phyloP scores from a whole-genome alignment of 1,140 invertebrate genomes.

The Liolophura sinensis region DNA sequence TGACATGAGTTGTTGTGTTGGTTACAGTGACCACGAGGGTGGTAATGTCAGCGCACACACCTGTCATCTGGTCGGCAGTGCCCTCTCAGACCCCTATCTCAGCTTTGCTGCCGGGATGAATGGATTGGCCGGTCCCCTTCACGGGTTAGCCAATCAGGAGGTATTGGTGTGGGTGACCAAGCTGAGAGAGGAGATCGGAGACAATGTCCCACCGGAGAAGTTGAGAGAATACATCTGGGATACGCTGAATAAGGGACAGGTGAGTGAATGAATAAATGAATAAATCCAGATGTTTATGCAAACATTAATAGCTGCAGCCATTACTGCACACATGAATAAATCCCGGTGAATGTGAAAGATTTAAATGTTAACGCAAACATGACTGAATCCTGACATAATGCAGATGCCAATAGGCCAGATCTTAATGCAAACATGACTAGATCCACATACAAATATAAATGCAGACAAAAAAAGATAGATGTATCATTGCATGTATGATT shows the following conservation, averaged over 20 bases:
- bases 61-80: slow-evolving; percentile 91
- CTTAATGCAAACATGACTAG: too few relatives aligned
- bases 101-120: slow-evolving; percentile 94
- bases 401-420: too few relatives aligned
- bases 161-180: slow-evolving; percentile 57
- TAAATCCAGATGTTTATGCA: not conserved
- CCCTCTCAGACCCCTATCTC: slow-evolving; percentile 92
- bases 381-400: too few relatives aligned
- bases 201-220: slow-evolving; percentile 81
- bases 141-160: slow-evolving; percentile 91
- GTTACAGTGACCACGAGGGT: slow-evolving; percentile 85
- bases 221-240: slow-evolving; percentile 94
- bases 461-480: too few relatives aligned
- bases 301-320: too few relatives aligned
- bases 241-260: slow-evolving; percentile 89
- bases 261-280: slow-evolving; percentile 24
- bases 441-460: too few relatives aligned
- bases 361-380: too few relatives aligned
- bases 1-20: slow-evolving; percentile 11
- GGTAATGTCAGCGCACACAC: slow-evolving; percentile 95
- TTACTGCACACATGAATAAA: too few relatives aligned
- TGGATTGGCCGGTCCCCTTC: slow-evolving; percentile 92
- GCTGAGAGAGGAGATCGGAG: slow-evolving; percentile 71
- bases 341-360: too few relatives aligned
- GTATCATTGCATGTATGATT: too few relatives aligned